Base-by-base conservation (phyloP, 2,797 vertebrate species). In the Mallotus villosus region DNA sequence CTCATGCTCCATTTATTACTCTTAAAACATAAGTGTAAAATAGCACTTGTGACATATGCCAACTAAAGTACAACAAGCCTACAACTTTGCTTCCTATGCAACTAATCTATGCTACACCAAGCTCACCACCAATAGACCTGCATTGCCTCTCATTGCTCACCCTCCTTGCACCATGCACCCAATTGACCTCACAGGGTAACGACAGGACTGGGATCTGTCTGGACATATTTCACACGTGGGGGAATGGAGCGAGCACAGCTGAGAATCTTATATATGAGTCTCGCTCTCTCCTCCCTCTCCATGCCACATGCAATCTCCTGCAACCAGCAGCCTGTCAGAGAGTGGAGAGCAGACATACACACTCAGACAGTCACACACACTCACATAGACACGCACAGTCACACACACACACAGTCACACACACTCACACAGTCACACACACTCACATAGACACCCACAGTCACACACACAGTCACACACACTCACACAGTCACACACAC, bases 251-350 rank as follows among this genome's bases (percentile, higher is more conserved):
- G 0, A 8, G 71, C 22, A 24, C 5, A 55, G 29, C 70, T 77
- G 78, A 77, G 60, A 64, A 67, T 62, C 57, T 77, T 76, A 64
- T 81, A 72, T 29, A 62, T 27, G 60, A 32, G 9, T 12, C 22
- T 12, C 5, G 29, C 49, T 58, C 66, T 55, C 29, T 46, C 58
- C 22, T 60, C 34, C 34, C 53, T 34, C 22, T 6, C 2, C n/a
- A 41, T 46, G 58, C 58, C 57, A 60, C 67, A 51, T 49, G 55
- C 53, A 29, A 68, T 58, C 9, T 53, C 51, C 67, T 14, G 29
- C n/a, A 58, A 68, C 67, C n/a, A 24, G 25, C 53, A 16, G 5
- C 29, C 55, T 58, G 67, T 37, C 55, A 67, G 22, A 25, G 46
- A 22, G 16, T 67, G 41, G 17, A n/a, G 51, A 55, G 51, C 51